Evolutionary conservation across 2,888 invertebrate genomes (phyloP).

Genomic region (Sinhomidia bicolor): DNA sequence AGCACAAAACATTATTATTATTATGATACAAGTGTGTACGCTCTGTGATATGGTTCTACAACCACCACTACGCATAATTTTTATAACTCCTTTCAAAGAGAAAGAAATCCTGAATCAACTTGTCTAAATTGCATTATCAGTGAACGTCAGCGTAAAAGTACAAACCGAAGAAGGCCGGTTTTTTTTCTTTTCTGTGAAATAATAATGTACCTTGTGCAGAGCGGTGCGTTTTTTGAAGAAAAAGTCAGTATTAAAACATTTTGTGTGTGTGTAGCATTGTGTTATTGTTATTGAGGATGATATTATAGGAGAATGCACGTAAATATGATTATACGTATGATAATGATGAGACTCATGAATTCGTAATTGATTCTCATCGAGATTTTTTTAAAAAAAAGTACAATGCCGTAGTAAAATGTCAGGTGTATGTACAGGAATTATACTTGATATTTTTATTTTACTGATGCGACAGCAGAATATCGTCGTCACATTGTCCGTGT

Average conservation of each 20-base stretch:
- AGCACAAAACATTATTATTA: neutral
- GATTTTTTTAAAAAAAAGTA: slow-evolving; percentile 19
- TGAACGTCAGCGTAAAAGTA: neutral
- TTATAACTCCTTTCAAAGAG: neutral
- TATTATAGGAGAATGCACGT: neutral
- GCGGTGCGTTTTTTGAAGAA: neutral
- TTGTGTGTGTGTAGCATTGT: neutral
- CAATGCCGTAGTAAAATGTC: slow-evolving; percentile 44
- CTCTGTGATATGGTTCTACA: neutral
- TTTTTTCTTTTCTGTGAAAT: slow-evolving; percentile 27
- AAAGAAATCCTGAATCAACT: slow-evolving; percentile 25
- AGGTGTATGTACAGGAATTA: slow-evolving; percentile 3
- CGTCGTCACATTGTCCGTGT: neutral
- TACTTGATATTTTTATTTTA: slow-evolving; percentile 13
- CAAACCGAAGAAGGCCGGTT: neutral
- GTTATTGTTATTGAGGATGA: slow-evolving; percentile 2
- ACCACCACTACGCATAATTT: neutral
- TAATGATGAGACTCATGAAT: slow-evolving; percentile 51
- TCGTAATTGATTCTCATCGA: slow-evolving; percentile 58
- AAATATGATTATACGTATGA: slow-evolving; percentile 7
- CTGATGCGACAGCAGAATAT: neutral
- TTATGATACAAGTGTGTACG: neutral
- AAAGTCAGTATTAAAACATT: neutral
- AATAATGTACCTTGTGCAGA: neutral
- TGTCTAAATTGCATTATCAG: slow-evolving; percentile 10